These are phyloP conservation scores for Caenorhabditis sulstoni DNA, from an alignment of 2,888 invertebrate species.

Conservation along the genomic window DNA sequence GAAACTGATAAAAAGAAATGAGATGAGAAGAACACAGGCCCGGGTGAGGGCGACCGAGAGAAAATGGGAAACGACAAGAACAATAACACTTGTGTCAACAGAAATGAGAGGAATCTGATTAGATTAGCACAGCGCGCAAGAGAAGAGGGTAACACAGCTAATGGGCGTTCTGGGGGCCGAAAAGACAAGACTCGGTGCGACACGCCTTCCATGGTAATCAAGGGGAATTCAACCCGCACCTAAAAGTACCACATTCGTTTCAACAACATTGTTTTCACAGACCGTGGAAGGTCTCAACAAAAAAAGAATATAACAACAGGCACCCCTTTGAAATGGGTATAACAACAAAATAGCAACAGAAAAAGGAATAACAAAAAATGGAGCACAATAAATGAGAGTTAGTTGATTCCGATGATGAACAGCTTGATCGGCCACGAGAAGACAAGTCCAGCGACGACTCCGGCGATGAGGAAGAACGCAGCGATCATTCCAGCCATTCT, in stretches of 20 bases:
- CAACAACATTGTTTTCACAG: neutral
- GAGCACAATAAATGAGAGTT: neutral
- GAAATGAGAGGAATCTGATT: constrained; percentile 8
- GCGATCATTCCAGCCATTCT: constrained; percentile 85
- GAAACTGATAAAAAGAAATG: constrained; percentile 2
- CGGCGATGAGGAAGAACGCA: constrained; percentile 88
- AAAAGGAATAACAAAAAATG: constrained; percentile 6
- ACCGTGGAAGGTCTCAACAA: neutral
- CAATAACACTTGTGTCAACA: constrained; percentile 11
- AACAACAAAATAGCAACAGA: neutral
- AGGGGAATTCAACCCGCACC: neutral
- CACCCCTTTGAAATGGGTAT: neutral
- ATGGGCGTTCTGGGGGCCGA: constrained; percentile 1
- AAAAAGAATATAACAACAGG: neutral
- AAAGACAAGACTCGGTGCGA: constrained; percentile 1
- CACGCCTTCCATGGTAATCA: neutral
- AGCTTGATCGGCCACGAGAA: constrained; percentile 54
- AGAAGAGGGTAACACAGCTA: neutral
- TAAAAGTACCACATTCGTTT: neutral
- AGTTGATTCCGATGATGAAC: neutral
- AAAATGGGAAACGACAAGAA: neutral
- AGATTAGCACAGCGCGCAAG: neutral
- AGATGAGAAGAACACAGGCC: neutral
- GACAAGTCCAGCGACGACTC: constrained; percentile 62
- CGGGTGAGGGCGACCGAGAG: neutral